Base-by-base conservation (phyloP, 1,140 invertebrate species). In the Papilio xuthus region DNA sequence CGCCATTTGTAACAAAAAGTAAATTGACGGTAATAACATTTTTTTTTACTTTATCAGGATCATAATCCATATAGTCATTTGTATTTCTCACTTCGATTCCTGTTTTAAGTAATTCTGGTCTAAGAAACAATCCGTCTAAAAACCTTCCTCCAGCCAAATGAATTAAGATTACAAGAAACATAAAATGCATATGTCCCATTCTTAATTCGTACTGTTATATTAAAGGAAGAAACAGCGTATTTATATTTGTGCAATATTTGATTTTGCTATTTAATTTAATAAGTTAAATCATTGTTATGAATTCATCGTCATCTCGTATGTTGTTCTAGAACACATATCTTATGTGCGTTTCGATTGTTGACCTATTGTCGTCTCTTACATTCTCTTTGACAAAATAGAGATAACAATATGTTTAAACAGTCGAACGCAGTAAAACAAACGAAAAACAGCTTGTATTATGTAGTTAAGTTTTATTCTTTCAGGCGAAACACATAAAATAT, bases 1-100 rank as follows among this genome's bases (percentile, higher is more conserved):
- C 12, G 42, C 76, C 63, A 37, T 80, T 76, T 13, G 20, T 41
- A 18, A 56, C 67, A 28, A 74, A 56, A 18, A 79, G 78, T 41
- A 83, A 56, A 12, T 80, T 81, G 32, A 82, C 56, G 26, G 82
- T 26, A 12, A 79, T 56, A 6, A 81, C 70, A 71, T 84, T 82
- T 47, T 63, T 81, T 12, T 70, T 78, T 41, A 71, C 71, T 60
- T 85, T 81, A 12, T 85, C 84, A 0, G 88, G 86, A 69, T 88
- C 83, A 42, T 88, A 90, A 73, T 91, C 88, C 75, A 90, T 84
- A 72, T 90, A 89, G 53, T 90, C 86, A 67, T 90, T 90, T 0
- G 86, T 86, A 50, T 72, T 60, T 26, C 80, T 70, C 12, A 88
- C 69, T 77, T 87, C 83, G 7, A 78, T 41, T 7, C 78, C 75